Evolutionary conservation across 2,888 invertebrate species (phyloP).

Genomic region (Sepiola atlantica): DNA sequence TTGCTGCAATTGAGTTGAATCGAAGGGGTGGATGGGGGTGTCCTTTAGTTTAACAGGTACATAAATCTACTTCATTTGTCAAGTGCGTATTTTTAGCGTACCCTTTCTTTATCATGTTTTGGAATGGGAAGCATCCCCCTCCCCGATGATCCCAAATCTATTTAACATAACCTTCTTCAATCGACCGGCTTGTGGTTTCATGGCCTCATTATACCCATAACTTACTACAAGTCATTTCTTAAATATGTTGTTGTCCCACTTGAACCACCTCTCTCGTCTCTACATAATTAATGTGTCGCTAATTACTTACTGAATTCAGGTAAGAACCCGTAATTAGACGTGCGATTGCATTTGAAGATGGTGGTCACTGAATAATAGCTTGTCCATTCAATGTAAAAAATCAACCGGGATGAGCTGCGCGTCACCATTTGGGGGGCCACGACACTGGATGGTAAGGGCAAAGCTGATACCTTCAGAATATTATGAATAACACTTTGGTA

Average conservation of each 20-base stretch:
- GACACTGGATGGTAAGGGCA: neutral
- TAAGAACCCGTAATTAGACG: neutral
- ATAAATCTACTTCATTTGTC: too few relatives aligned
- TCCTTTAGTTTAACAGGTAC: too few relatives aligned
- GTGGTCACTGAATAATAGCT: neutral
- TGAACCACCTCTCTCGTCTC: neutral
- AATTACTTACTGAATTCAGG: neutral
- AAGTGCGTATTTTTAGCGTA: too few relatives aligned
- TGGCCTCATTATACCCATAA: neutral
- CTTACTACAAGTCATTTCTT: conserved; percentile 32
- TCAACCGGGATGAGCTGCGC: neutral
- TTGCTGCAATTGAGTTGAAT: too few relatives aligned
- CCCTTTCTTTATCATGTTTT: too few relatives aligned
- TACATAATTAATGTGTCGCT: neutral
- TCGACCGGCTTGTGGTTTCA: neutral
- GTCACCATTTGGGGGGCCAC: neutral
- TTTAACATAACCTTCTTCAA: neutral
- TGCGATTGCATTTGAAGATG: conserved; percentile 8
- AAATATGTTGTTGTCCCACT: neutral
- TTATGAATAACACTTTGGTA: neutral
- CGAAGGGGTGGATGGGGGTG: too few relatives aligned
- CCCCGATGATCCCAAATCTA: too few relatives aligned
- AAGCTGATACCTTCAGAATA: neutral
- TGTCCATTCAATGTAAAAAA: neutral
- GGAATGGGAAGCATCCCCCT: too few relatives aligned